Base-by-base conservation (phyloP, 2,888 invertebrate genomes). In the Drosophila affinis region DNA sequence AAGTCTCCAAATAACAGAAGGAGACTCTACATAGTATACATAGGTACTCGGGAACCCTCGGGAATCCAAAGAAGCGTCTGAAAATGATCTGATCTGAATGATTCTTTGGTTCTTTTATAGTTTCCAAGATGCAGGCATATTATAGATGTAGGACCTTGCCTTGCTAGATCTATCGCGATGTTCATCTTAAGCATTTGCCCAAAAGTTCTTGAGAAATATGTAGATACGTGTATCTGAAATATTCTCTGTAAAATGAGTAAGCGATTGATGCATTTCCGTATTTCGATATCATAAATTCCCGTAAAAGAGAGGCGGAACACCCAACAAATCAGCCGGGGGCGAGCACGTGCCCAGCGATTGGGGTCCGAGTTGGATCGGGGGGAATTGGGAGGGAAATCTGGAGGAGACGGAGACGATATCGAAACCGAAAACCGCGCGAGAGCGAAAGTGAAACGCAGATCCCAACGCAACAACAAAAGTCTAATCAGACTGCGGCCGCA, bases 401-500 rank as follows among this genome's bases (percentile, higher is more conserved):
- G 5, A 18, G 0, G 24, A 21, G 24, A 3, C 29, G 65, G 34
- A 68, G 65, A 67, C 70, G 70, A 71, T 53, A 71, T 21, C 48
- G 60, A 69, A 70, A 58, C 68, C 39, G 5, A 59, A 60, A 18
- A 29, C 24, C 68, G 44, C 12, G 63, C 52, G 58, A 51, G 46
- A 72, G 67, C 47, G 72, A 72, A 72, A 72, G 74, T 72, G 67
- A 74, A 74, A 74, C 56, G 53, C 67, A 45, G 45, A 59, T 81
- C 78, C 27, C 54, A 55, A 59, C 72, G 56, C 85, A 81, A 32
- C 56, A 55, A 59, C 72, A 77, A 69, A 63, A 76, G 67, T 72
- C 72, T 72, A 72, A 72, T 72, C 72, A 72, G 72, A 60, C 72
- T 60, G 57, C 9, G 68, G 65, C 47, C 69, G 52, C 62, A 62